Conservation (phyloP, 2,888 invertebrate genomes). For the Ormyrus nitidulus region DNA sequence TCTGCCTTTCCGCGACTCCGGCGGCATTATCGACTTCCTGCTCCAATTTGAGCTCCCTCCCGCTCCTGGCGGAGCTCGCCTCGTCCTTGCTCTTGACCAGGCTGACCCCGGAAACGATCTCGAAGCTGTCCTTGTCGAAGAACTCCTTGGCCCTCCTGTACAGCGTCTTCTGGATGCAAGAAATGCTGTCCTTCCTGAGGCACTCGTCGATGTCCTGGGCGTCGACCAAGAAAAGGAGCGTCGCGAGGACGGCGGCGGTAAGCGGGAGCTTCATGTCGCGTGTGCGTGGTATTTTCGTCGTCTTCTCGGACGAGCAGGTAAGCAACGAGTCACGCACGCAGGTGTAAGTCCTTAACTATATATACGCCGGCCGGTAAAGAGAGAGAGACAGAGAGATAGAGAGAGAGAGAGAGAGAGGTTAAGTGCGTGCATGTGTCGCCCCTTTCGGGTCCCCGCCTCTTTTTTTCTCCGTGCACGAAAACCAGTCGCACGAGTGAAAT, state of each 20-base stretch:
- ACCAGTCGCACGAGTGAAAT: conserved; percentile 39
- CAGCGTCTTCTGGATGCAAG: conserved; percentile 80
- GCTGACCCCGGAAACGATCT: conserved; percentile 78
- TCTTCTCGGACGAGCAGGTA: conserved; percentile 40
- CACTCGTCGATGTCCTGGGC: conserved; percentile 77
- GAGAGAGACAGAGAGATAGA: not conserved
- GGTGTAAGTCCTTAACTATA: conserved; percentile 44
- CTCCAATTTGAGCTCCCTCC: conserved; percentile 75
- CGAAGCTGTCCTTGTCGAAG: conserved; percentile 79
- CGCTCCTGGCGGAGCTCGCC: conserved; percentile 72
- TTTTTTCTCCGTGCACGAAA: conserved; percentile 18
- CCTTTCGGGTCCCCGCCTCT: conserved; percentile 60
- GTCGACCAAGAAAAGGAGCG: conserved; percentile 60
- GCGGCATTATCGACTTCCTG: conserved; percentile 77
- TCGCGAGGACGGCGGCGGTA: not conserved
- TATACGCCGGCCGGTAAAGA: conserved; percentile 28
- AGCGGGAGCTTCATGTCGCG: conserved; percentile 17
- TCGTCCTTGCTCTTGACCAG: conserved; percentile 73
- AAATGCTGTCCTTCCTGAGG: conserved; percentile 80
- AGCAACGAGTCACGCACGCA: conserved; percentile 46
- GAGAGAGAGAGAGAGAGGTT: not conserved
- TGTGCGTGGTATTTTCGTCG: not conserved
- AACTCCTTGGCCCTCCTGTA: conserved; percentile 79
- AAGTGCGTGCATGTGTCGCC: not conserved
- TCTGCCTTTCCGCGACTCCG: conserved; percentile 77